Evolutionary conservation across 2,797 vertebrate genomes (phyloP), one percentile per base, ranked within the genome.

Genomic region (Sternarchorhynchus goeldii): DNA sequence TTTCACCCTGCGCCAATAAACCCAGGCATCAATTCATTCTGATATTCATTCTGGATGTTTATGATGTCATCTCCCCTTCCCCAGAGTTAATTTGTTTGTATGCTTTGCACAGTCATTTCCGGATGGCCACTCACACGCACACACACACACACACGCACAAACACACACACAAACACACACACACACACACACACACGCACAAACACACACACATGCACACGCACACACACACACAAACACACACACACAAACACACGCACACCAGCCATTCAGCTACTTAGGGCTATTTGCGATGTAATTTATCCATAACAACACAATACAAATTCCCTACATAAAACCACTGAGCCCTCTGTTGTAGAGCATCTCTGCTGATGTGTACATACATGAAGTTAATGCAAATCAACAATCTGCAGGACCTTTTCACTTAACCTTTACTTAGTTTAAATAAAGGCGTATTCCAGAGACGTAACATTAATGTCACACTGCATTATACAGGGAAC

Each of bases 21-120:
- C 62, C 25, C 72, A 65, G 66, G 63, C 59, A 17, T 8, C 58
- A 64, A 79, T 80, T 79, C 65, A 50, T 55, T 75, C 65, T 72
- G 75, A 85, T 80, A 80, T 25, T 25, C 25, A 25, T 25, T 25
- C 25, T 70, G 53, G 41, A 67, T 60, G 3, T 16, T 73, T 39
- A 78, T 82, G 82, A 82, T 80, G 80, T 81, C 75, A 84, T 81
- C 72, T 81, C 76, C 80, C 59, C 57, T 65, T 75, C 77, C 68
- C 76, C 73, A 76, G 58, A 75, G 57, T 78, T 78, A 60, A 80
- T 76, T 83, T 82, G 77, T 79, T 81, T 75, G 63, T 58, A 20
- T 76, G 72, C 62, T 74, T 79, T 81, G 74, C 58, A 53, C 50
- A 57, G 78, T 79, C 77, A 80, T 85, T 84, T 85, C 77, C 70